Conservation (phyloP, 1,140 invertebrate species). For the Drosophila rufa region DNA sequence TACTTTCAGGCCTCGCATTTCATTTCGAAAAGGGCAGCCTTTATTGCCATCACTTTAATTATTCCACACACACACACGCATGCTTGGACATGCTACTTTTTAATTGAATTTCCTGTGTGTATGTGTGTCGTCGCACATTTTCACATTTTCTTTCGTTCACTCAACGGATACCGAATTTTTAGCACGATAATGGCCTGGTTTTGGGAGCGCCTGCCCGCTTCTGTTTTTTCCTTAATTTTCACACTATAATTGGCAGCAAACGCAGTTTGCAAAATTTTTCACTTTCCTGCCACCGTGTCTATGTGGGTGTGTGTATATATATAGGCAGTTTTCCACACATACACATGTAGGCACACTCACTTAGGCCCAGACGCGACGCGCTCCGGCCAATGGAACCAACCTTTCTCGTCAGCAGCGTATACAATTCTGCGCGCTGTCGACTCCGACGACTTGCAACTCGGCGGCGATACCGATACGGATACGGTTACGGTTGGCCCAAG, state of each 20-base stretch:
- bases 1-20: constrained; percentile 15
- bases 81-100: constrained; percentile 34
- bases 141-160: constrained; percentile 32
- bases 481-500: constrained; percentile 37
- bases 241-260: constrained; percentile 53
- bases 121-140: constrained; percentile 45
- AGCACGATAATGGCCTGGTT: constrained; percentile 24
- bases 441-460: constrained; percentile 45
- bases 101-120: constrained; percentile 64
- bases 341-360: constrained; percentile 22
- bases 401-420: constrained; percentile 83
- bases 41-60: constrained; percentile 28
- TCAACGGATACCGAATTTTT: constrained; percentile 56
- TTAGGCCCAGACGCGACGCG: constrained; percentile 52
- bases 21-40: constrained; percentile 2
- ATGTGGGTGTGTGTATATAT: constrained; percentile 39
- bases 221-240: constrained; percentile 29
- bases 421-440: constrained; percentile 75
- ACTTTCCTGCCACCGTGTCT: constrained; percentile 55
- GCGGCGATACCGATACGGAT: constrained; percentile 25
- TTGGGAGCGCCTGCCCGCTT: background rate
- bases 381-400: constrained; percentile 64
- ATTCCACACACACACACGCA: constrained; percentile 18
- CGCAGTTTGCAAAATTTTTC: constrained; percentile 68
- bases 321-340: constrained; percentile 50